Evolutionary conservation across 2,797 vertebrate species (phyloP).

Genomic region (Varecia variegata): DNA sequence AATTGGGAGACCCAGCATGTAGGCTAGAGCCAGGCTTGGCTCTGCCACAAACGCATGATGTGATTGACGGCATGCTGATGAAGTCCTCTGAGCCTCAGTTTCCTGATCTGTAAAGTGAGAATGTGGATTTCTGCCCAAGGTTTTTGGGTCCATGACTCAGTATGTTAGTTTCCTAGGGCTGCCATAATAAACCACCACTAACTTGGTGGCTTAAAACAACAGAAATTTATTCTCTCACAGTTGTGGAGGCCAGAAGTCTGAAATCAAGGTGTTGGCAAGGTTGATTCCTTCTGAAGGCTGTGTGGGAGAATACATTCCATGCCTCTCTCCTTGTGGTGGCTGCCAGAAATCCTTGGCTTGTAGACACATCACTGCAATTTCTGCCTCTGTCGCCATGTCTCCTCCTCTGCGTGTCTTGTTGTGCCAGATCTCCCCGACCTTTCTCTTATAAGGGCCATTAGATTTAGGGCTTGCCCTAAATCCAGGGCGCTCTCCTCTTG

Average conservation of each 20-base stretch:
- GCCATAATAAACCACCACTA: background rate
- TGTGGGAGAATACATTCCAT: background rate
- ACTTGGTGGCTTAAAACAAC: slow-evolving; percentile 8
- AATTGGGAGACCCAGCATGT: background rate
- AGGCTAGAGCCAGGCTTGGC: background rate
- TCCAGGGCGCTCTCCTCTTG: background rate
- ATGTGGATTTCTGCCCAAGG: background rate
- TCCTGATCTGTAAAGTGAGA: background rate
- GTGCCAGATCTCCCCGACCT: background rate
- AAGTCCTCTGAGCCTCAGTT: background rate
- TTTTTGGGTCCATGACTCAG: background rate
- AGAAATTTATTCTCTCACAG: background rate
- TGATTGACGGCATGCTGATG: background rate
- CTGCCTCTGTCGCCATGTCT: background rate
- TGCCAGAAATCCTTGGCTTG: background rate
- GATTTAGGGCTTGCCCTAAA: background rate
- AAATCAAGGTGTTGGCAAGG: background rate
- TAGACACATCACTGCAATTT: background rate
- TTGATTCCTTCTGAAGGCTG: background rate
- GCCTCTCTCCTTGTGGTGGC: background rate
- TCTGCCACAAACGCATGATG: background rate
- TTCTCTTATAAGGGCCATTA: background rate
- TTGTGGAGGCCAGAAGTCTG: background rate
- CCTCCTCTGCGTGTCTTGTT: background rate
- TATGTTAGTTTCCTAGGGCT: background rate